Percentiles rank a stretch among this genome's conserved stretches.
Conservation (phyloP, 2,797 vertebrate genomes). For the Sebastes vulpes region DNA sequence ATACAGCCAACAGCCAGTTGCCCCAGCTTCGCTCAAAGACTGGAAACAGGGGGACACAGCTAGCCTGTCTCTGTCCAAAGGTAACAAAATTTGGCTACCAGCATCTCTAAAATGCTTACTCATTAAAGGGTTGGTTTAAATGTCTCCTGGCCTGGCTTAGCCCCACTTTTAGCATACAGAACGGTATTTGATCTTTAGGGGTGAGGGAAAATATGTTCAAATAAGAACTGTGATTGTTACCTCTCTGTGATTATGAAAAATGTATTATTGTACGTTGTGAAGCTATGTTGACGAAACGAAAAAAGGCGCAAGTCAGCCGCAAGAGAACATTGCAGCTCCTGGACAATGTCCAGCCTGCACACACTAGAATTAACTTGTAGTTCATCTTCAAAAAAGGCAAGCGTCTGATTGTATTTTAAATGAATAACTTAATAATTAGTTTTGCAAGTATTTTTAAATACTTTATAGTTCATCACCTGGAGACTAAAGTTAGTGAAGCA, state of each 20-base stretch:
- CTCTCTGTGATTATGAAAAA: neutral
- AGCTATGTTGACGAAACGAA: neutral
- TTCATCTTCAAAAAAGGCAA: neutral
- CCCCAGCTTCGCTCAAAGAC: neutral
- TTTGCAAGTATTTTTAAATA: neutral
- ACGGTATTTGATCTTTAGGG: no score
- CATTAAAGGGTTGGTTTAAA: no score
- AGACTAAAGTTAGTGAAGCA: neutral
- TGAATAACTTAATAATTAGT: neutral
- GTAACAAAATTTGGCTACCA: neutral
- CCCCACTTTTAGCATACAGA: neutral
- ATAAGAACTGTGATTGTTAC: neutral
- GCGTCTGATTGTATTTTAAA: neutral
- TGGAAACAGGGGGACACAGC: neutral
- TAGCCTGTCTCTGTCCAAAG: neutral
- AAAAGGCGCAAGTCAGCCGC: accelerated
- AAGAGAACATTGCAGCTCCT: neutral
- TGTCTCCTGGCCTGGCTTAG: neutral
- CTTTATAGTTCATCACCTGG: neutral
- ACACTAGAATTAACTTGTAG: neutral
- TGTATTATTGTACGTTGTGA: neutral
- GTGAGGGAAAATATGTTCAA: neutral
- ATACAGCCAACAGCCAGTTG: neutral
- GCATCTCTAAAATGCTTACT: no score
- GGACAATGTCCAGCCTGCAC: neutral